These are phyloP conservation scores for Argyrosomus regius DNA, from an alignment of 2,797 vertebrate genomes.

Conservation along the genomic window DNA sequence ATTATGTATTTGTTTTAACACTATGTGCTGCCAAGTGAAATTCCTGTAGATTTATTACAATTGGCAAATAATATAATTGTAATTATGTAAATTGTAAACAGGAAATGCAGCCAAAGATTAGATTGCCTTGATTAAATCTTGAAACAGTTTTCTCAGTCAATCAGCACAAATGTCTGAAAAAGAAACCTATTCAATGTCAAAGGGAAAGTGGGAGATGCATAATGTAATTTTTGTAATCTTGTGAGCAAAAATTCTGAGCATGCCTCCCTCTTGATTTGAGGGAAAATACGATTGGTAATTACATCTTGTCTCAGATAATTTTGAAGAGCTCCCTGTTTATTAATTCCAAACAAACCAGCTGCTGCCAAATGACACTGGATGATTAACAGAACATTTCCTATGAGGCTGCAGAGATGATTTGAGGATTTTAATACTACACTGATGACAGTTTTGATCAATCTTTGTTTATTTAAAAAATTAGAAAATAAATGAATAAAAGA, in stretches of 20 bases:
- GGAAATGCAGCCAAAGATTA: conserved; percentile 1
- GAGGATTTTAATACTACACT: not conserved
- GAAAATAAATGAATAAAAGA: not conserved
- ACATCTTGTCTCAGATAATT: conserved; percentile 33
- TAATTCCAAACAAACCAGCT: conserved; percentile 40
- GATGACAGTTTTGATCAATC: conserved; percentile 3
- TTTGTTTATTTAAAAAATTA: not conserved
- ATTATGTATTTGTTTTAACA: not conserved
- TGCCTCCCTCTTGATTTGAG: conserved; percentile 35
- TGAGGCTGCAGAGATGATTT: conserved; percentile 19
- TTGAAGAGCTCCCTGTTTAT: conserved; percentile 31
- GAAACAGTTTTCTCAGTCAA: not conserved
- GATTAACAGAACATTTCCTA: conserved; percentile 39
- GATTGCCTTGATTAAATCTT: not conserved
- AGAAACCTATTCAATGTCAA: not conserved
- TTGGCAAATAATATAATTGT: not conserved
- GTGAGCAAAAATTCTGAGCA: not conserved
- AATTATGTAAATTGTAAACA: conserved; percentile 6
- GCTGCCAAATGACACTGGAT: conserved; percentile 33
- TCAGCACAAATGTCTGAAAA: conserved; percentile 7
- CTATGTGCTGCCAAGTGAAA: not conserved
- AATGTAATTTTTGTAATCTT: conserved; percentile 12
- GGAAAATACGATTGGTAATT: conserved; percentile 27
- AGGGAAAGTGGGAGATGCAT: not conserved
- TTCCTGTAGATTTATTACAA: not conserved